phyloP scores from a whole-genome alignment of 2,113 vertebrate species.

The Trogon surrucura region DNA sequence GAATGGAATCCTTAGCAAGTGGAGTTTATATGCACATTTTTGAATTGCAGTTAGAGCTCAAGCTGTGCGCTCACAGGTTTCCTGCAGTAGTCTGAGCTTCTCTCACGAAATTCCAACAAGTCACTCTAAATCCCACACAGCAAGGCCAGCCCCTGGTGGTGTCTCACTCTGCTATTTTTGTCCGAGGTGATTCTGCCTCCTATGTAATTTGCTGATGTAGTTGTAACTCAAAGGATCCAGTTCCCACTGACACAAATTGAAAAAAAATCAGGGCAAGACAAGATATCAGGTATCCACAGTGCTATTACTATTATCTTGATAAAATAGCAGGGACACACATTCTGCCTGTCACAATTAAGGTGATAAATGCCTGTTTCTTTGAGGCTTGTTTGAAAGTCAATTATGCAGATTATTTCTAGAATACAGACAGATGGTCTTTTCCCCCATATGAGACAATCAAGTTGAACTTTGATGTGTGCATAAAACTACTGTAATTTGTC shows the following conservation, averaged over 20 bases:
- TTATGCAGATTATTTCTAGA: constrained; percentile 84
- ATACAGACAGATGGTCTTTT: constrained; percentile 82
- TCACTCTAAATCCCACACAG: accelerated
- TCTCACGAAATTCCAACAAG: neutral
- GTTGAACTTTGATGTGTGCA: constrained; percentile 78
- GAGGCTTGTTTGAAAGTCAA: constrained; percentile 82
- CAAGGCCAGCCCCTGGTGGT: neutral
- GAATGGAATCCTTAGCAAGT: neutral
- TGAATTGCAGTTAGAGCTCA: accelerated
- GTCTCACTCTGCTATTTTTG: neutral
- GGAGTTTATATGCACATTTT: neutral
- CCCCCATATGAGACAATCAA: constrained; percentile 77
- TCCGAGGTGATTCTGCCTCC: neutral
- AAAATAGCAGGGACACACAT: constrained; percentile 73
- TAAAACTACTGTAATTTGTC: constrained; percentile 78
- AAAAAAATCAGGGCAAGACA: constrained; percentile 45
- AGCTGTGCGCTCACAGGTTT: neutral
- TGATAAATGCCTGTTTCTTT: constrained; percentile 80
- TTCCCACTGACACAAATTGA: constrained; percentile 12
- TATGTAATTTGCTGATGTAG: neutral
- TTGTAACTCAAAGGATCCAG: neutral
- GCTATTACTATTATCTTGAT: constrained; percentile 73
- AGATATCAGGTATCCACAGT: constrained; percentile 52
- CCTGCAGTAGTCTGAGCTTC: neutral
- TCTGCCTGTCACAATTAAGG: constrained; percentile 78